phyloP scores from a whole-genome alignment of 2,888 invertebrate species.

The Eurytoma californica region DNA sequence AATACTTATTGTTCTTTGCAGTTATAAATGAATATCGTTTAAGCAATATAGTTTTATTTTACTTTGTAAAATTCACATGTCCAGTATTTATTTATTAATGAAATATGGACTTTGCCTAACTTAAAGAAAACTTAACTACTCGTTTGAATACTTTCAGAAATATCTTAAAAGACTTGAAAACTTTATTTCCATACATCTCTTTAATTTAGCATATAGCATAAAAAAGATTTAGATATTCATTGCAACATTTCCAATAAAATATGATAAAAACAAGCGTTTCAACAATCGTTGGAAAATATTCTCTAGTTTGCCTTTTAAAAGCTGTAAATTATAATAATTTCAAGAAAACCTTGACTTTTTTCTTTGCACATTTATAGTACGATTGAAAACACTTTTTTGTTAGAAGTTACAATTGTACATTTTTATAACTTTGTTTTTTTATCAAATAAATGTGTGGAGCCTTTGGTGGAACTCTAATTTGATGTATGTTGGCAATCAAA shows the following conservation, averaged over 20 bases:
- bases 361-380: constrained; percentile 44
- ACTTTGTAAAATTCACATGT: constrained; percentile 24
- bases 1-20: constrained; percentile 42
- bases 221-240: constrained; percentile 39
- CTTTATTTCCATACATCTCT: constrained; percentile 32
- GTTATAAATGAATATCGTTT: constrained; percentile 48
- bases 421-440: constrained; percentile 26
- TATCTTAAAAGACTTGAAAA: constrained; percentile 54
- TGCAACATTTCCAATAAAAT: constrained; percentile 49
- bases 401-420: constrained; percentile 50
- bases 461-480: constrained; percentile 45
- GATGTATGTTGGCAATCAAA: constrained; percentile 50
- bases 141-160: constrained; percentile 54
- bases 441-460: constrained; percentile 47
- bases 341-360: constrained; percentile 44
- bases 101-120: constrained; percentile 40
- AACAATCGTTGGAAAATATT: constrained; percentile 44
- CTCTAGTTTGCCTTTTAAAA: constrained; percentile 44
- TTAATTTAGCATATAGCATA: constrained; percentile 48
- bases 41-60: constrained; percentile 29
- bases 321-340: constrained; percentile 45
- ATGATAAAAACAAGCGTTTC: constrained; percentile 45
- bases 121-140: constrained; percentile 53
- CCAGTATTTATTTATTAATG: constrained; percentile 18
- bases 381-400: constrained; percentile 31